Percentiles rank a stretch among this genome's conserved stretches.
phyloP scores from a whole-genome alignment of 2,113 vertebrate species.

The Peromyscus californicus region DNA sequence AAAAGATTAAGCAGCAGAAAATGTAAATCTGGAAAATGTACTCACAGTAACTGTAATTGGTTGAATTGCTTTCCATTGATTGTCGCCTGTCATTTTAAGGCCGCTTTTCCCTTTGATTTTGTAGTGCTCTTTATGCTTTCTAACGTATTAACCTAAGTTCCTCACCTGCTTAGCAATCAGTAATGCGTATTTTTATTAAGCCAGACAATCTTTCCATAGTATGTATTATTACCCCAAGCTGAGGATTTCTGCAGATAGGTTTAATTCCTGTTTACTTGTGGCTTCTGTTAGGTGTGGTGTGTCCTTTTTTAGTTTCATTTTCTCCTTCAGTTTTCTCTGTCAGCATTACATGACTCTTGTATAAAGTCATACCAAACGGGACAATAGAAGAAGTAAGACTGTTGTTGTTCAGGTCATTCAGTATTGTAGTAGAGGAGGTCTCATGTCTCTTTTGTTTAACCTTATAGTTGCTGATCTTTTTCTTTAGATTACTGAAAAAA shows the following conservation, averaged over 20 bases:
- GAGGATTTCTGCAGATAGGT: constrained; percentile 17
- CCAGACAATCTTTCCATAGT: constrained; percentile 45
- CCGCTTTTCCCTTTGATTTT: not conserved
- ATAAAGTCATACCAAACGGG: constrained; percentile 4
- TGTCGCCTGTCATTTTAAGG: constrained; percentile 29
- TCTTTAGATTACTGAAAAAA: constrained; percentile 53
- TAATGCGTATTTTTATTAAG: constrained; percentile 26
- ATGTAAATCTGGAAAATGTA: not conserved
- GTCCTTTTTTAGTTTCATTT: not conserved
- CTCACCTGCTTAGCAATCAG: not conserved
- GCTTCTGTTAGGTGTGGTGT: not conserved
- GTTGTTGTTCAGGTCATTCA: not conserved
- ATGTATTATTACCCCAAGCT: constrained; percentile 31
- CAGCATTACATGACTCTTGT: not conserved
- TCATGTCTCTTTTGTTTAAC: constrained; percentile 37
- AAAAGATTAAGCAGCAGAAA: not conserved
- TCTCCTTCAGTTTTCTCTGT: not conserved
- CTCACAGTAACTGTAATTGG: not conserved
- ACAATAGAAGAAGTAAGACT: not conserved
- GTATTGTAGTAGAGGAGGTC: constrained; percentile 47
- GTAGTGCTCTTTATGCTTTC: constrained; percentile 11
- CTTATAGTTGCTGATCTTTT: not conserved
- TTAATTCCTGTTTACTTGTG: constrained; percentile 25
- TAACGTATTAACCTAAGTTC: constrained; percentile 24
- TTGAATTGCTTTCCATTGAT: constrained; percentile 29